Evolutionary conservation across 2,888 invertebrate species (phyloP).

Genomic region (Eristalinus aeneus): DNA sequence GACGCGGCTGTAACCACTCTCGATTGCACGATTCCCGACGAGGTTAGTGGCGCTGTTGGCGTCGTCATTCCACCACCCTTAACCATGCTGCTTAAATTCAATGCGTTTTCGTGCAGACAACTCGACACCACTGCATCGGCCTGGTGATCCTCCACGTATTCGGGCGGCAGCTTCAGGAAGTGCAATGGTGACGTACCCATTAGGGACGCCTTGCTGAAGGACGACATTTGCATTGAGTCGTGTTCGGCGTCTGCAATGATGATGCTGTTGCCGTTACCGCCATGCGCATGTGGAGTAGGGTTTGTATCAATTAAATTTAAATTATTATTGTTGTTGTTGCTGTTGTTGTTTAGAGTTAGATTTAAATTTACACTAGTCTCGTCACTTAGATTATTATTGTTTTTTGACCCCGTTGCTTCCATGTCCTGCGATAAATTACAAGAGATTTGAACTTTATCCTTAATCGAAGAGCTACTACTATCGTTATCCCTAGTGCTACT

Average conservation of each 20-base stretch:
- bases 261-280: slow-evolving; percentile 13
- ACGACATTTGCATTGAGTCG: slow-evolving; percentile 48
- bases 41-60: slow-evolving; percentile 38
- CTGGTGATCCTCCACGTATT: slow-evolving; percentile 17
- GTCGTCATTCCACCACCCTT: slow-evolving; percentile 46
- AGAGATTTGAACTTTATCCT: slow-evolving; percentile 73
- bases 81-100: slow-evolving; percentile 61
- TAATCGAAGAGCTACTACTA: slow-evolving; percentile 60
- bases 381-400: slow-evolving; percentile 70
- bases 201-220: slow-evolving; percentile 26
- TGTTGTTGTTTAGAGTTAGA: slow-evolving; percentile 57
- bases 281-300: slow-evolving; percentile 23
- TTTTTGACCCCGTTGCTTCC: slow-evolving; percentile 72
- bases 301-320: slow-evolving; percentile 55
- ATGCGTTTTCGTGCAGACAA: slow-evolving; percentile 56
- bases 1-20: slow-evolving; percentile 41
- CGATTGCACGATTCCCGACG: slow-evolving; percentile 65
- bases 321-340: slow-evolving; percentile 49
- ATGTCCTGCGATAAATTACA: slow-evolving; percentile 72
- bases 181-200: slow-evolving; percentile 48
- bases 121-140: slow-evolving; percentile 14
- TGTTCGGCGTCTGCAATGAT: not conserved
- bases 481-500: slow-evolving; percentile 58
- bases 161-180: slow-evolving; percentile 48
- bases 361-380: slow-evolving; percentile 67